Base-by-base conservation (phyloP, 2,888 invertebrate genomes). In the Neoascia interrupta region DNA sequence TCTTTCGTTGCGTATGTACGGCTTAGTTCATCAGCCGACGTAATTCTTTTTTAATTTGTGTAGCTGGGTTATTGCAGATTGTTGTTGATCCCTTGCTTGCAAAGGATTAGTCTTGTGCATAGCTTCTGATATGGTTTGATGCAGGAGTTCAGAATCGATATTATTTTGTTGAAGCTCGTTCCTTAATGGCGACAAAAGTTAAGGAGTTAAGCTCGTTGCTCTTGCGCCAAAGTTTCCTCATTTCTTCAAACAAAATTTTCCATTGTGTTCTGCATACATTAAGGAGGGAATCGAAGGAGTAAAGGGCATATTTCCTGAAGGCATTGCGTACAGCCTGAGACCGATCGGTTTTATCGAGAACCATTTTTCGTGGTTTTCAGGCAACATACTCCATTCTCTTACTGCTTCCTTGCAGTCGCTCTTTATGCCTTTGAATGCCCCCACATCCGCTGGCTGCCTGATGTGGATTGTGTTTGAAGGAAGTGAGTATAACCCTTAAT, bases 401-500 rank as follows among this genome's bases (percentile, higher is more conserved):
- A 60, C 45, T 11, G 36, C n/a, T 28, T 3, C 39, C 23, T 36
- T 43, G 11, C 45, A 60, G 15, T 43, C 28, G 11, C 10, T 43
- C 43, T 69, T 69, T 8, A 60, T 2, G 3, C 49, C 31, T 41
- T 54, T 60, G 15, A 70, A 60, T 1, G 58, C 56, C 13, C 26
- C 31, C 19, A 73, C 58, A 11, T 73, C 64, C 63, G 63, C 3
- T 4, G 26, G 26, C 26, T 26, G 26, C 26, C 5, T 26, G 26
- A n/a, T n/a, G n/a, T n/a, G n/a, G n/a, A 61, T 70, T 13, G 54
- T 54, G 11, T 70, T 70, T 16, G 63, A 49, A 11, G 63, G 72
- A 1, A 61, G 23, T 15, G 56, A 47, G 37, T 53, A 60, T 0
- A 70, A 5, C 3, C n/a, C 61, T 47, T 1, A 60, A 51, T 5